Percentiles rank a stretch among this genome's conserved stretches.
Evolutionary conservation across 2,888 invertebrate species (phyloP).

Genomic region (Ypsolopha sequella): DNA sequence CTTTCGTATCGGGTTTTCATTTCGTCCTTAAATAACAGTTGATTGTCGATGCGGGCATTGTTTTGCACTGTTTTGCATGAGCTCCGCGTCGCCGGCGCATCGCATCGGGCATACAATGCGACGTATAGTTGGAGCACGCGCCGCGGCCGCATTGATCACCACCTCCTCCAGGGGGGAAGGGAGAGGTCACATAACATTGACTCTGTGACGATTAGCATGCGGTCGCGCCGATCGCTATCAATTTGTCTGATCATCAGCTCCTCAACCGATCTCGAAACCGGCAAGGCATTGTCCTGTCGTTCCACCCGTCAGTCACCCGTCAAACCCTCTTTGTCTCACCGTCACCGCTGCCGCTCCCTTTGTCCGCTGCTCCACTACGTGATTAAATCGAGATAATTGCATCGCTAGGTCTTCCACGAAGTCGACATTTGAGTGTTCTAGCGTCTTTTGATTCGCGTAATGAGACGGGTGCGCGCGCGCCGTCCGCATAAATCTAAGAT

Average conservation of each 20-base stretch:
- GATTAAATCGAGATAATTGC: slow-evolving; percentile 54
- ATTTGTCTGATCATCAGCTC: slow-evolving; percentile 39
- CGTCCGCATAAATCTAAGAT: slow-evolving; percentile 54
- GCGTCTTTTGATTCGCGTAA: slow-evolving; percentile 52
- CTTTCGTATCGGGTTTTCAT: slow-evolving; percentile 39
- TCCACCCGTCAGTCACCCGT: slow-evolving; percentile 35
- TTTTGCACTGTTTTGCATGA: slow-evolving; percentile 57
- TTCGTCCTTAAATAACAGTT: slow-evolving; percentile 39
- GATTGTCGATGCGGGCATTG: slow-evolving; percentile 57
- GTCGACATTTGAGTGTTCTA: slow-evolving; percentile 51
- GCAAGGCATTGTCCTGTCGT: slow-evolving; percentile 49
- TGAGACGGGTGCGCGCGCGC: slow-evolving; percentile 49
- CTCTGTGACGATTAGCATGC: slow-evolving; percentile 51
- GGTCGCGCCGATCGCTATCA: slow-evolving; percentile 51
- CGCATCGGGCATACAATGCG: slow-evolving; percentile 56
- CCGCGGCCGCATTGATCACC: slow-evolving; percentile 53
- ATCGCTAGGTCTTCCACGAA: slow-evolving; percentile 48
- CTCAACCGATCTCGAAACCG: slow-evolving; percentile 24
- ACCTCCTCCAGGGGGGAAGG: slow-evolving; percentile 27
- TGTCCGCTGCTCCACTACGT: slow-evolving; percentile 43
- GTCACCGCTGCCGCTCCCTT: slow-evolving; percentile 26
- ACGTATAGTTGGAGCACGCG: slow-evolving; percentile 55
- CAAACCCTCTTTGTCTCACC: slow-evolving; percentile 38
- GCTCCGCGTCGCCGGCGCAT: slow-evolving; percentile 39
- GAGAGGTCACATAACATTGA: slow-evolving; percentile 31